Conservation (phyloP, 2,113 vertebrate species). For the Centropristis striata region DNA sequence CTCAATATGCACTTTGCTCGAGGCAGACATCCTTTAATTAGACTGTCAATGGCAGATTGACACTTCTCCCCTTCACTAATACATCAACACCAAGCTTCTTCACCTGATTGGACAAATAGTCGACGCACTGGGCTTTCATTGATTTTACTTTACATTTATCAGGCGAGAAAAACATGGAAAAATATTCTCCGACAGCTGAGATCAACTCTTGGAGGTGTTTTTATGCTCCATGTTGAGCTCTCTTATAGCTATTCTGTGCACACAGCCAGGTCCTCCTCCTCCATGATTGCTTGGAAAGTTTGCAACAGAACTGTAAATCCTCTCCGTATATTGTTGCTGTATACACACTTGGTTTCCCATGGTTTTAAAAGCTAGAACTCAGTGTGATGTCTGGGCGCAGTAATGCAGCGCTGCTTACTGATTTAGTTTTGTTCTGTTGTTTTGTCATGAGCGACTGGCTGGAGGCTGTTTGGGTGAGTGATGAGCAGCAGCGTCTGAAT, state of each 20-base stretch:
- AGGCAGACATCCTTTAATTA: constrained; percentile 43
- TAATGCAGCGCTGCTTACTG: constrained; percentile 59
- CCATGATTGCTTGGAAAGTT: constrained; percentile 10
- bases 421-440: constrained; percentile 67
- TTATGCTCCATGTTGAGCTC: not conserved
- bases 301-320: constrained; percentile 27
- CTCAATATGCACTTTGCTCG: not conserved
- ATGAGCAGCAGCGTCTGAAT: constrained; percentile 55
- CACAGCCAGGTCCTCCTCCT: not conserved
- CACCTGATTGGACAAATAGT: not conserved
- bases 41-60: constrained; percentile 43
- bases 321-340: constrained; percentile 4
- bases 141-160: not conserved
- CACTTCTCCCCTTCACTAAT: constrained; percentile 10
- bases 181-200: not conserved
- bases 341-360: constrained; percentile 1
- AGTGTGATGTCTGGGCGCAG: constrained; percentile 39
- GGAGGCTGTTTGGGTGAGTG: constrained; percentile 70
- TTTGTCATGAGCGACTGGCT: constrained; percentile 62
- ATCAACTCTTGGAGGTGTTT: not conserved
- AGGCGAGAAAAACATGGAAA: not conserved
- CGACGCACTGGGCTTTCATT: not conserved
- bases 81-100: constrained; percentile 11
- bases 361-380: constrained; percentile 24
- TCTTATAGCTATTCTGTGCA: not conserved